A percentile compares a stretch with the other conserved stretches of the same genome.
These are phyloP conservation scores for Xestia sexstrigata DNA, from an alignment of 2,888 invertebrate genomes.

Conservation along the genomic window DNA sequence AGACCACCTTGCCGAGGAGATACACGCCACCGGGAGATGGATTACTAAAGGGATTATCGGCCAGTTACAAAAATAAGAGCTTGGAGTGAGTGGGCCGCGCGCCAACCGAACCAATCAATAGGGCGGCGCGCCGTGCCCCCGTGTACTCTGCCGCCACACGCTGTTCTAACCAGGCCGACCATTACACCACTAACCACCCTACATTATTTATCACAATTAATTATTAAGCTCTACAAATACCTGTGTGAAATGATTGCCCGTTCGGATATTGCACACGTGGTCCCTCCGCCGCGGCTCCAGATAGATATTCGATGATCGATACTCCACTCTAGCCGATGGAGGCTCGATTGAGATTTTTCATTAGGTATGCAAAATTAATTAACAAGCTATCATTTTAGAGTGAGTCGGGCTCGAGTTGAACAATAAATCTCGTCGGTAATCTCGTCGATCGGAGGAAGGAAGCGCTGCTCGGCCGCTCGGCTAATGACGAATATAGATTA, in stretches of 20 bases:
- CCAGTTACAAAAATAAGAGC: constrained; percentile 57
- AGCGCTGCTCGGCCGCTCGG: constrained; percentile 37
- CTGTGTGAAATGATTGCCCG: constrained; percentile 8
- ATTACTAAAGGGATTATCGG: constrained; percentile 58
- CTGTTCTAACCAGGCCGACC: not conserved
- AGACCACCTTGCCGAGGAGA: not conserved
- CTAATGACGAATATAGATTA: constrained; percentile 58
- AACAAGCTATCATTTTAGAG: constrained; percentile 52
- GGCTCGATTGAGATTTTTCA: constrained; percentile 37
- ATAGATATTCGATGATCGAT: constrained; percentile 35
- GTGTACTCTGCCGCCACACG: not conserved
- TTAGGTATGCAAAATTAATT: constrained; percentile 55
- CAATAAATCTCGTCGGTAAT: constrained; percentile 57
- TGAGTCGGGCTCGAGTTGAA: constrained; percentile 30
- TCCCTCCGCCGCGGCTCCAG: constrained; percentile 22
- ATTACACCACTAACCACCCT: constrained; percentile 7
- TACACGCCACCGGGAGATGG: constrained; percentile 32
- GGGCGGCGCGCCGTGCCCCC: constrained; percentile 12
- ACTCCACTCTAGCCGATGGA: constrained; percentile 19
- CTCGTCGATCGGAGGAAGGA: constrained; percentile 42
- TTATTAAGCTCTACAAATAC: constrained; percentile 18
- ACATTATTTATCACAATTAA: constrained; percentile 21
- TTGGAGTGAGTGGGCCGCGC: constrained; percentile 48
- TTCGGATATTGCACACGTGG: constrained; percentile 9
- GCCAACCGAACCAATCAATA: constrained; percentile 62